phyloP scores from a whole-genome alignment of 2,797 vertebrate species.

The Percopsis omiscomaycus region DNA sequence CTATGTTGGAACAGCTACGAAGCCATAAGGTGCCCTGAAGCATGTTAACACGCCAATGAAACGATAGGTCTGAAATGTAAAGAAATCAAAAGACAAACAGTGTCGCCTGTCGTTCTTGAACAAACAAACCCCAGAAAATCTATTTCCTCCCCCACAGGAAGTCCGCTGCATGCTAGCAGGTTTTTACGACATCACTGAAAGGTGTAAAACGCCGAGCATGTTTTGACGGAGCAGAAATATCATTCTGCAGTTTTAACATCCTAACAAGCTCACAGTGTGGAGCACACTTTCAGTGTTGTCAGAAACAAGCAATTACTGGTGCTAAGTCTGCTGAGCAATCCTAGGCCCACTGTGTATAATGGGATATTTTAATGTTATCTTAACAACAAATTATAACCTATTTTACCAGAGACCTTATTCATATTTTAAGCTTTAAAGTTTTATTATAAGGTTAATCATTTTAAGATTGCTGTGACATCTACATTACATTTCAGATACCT shows the following conservation, averaged over 20 bases:
- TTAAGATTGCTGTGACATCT: too few species aligned
- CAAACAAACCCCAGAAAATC: conserved; percentile 60
- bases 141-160: conserved; percentile 66
- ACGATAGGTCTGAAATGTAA: conserved; percentile 32
- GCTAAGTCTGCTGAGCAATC: too few species aligned
- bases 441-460: too few species aligned
- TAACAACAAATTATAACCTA: too few species aligned
- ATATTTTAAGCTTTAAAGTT: too few species aligned
- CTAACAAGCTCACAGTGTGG: conserved; percentile 19
- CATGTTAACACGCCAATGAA: conserved; percentile 49
- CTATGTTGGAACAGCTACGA: conserved; percentile 29
- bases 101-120: conserved; percentile 43
- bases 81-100: conserved; percentile 37
- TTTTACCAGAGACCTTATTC: too few species aligned
- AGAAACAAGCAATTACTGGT: too few species aligned
- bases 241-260: conserved; percentile 41
- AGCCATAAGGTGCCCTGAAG: conserved; percentile 39
- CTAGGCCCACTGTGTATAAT: too few species aligned
- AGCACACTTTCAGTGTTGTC: neutral
- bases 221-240: conserved; percentile 42
- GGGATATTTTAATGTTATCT: too few species aligned
- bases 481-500: too few species aligned
- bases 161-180: conserved; percentile 44
- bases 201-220: conserved; percentile 52
- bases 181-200: conserved; percentile 49